Percentiles rank a stretch among this genome's conserved stretches.
phyloP scores from a whole-genome alignment of 2,113 vertebrate genomes.

The Haemorhous mexicanus region DNA sequence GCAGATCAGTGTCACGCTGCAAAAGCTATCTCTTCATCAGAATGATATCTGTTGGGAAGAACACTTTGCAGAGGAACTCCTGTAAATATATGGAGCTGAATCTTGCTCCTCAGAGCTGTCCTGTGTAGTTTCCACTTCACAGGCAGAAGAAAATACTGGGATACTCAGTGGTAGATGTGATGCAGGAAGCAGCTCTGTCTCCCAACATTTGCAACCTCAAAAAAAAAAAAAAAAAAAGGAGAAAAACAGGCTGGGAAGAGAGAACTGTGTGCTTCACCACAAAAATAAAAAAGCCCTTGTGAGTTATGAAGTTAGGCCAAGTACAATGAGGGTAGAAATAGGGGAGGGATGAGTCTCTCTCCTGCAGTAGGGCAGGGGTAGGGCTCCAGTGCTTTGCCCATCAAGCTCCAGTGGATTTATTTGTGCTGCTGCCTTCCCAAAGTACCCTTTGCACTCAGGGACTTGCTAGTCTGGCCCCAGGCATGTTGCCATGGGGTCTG shows the following conservation, averaged over 20 bases:
- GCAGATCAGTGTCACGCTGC: background rate
- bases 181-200: background rate
- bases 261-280: background rate
- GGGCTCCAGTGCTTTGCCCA: background rate
- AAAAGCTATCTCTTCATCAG: background rate
- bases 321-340: background rate
- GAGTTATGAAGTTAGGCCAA: background rate
- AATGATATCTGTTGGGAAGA: background rate
- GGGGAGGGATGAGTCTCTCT: background rate
- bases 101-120: background rate
- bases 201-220: background rate
- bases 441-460: background rate
- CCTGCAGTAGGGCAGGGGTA: background rate
- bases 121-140: background rate
- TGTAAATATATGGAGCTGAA: background rate
- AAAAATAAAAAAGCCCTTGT: background rate
- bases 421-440: background rate
- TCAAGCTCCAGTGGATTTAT: background rate
- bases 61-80: background rate
- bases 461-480: background rate
- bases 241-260: background rate
- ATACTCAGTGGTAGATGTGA: background rate
- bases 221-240: background rate
- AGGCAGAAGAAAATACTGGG: background rate
- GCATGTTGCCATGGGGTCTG: background rate